Evolutionary conservation across 2,797 vertebrate genomes (phyloP).

Genomic region (Glyptemys insculpta): DNA sequence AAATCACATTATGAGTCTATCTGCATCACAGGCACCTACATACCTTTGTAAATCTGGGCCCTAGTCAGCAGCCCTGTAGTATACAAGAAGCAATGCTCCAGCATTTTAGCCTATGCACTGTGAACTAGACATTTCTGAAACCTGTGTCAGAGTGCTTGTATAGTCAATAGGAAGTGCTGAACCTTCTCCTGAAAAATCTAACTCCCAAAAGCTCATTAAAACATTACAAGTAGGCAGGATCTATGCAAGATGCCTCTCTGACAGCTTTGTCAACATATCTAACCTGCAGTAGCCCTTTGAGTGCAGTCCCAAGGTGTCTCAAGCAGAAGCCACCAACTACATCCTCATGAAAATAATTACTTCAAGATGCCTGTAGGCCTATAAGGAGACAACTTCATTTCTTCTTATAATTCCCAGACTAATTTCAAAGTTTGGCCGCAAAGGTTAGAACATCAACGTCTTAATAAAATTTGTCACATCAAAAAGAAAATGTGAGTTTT

Average conservation of each 20-base stretch:
- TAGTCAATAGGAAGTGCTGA: neutral
- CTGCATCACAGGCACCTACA: neutral
- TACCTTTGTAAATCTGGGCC: neutral
- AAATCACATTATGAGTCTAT: neutral
- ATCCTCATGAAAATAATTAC: neutral
- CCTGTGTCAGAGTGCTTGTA: neutral
- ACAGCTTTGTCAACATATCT: neutral
- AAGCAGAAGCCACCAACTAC: neutral
- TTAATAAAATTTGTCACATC: neutral
- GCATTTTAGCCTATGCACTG: accelerated
- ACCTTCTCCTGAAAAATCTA: neutral
- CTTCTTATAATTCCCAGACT: neutral
- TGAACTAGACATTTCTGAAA: neutral
- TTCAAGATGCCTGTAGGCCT: neutral
- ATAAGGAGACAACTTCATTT: neutral
- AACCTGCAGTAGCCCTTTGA: neutral
- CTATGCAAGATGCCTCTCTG: neutral
- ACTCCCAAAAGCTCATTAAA: neutral
- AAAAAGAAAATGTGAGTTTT: neutral
- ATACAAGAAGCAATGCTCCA: neutral
- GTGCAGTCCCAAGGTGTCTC: neutral
- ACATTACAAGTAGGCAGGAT: neutral
- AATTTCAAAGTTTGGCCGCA: neutral
- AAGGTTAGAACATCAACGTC: neutral
- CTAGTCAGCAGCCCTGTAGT: neutral